Conservation (phyloP, 2,797 vertebrate genomes). For the Coregonus sp. region DNA sequence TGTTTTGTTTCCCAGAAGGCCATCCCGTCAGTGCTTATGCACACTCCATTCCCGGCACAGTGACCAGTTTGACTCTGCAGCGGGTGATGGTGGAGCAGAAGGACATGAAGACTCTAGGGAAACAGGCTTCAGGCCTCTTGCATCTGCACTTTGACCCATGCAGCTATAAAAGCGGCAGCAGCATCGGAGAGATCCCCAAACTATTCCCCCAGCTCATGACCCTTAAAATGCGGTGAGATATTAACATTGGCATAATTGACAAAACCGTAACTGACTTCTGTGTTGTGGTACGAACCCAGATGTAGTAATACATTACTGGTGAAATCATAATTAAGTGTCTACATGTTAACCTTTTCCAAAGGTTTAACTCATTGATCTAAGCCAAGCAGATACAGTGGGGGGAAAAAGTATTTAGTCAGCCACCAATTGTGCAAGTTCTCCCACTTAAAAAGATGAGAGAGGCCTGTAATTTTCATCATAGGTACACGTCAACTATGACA, state of each 20-base stretch:
- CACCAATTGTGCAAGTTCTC: too few relatives aligned
- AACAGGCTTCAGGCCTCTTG: conserved; percentile 40
- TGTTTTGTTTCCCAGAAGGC: neutral
- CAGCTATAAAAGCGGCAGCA: conserved; percentile 1
- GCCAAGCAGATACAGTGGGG: neutral
- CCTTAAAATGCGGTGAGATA: conserved; percentile 45
- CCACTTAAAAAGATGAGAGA: too few relatives aligned
- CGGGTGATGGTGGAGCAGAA: conserved; percentile 23
- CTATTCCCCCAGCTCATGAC: conserved; percentile 44
- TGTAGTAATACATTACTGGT: neutral
- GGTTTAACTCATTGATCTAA: neutral
- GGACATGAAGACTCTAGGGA: conserved; percentile 28
- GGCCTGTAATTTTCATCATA: too few relatives aligned
- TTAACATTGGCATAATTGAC: neutral
- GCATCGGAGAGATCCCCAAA: conserved; percentile 27
- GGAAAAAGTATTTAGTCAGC: too few relatives aligned
- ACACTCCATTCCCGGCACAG: neutral
- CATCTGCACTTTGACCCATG: conserved; percentile 43
- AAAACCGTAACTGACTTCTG: neutral
- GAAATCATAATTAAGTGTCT: neutral
- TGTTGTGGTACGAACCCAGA: neutral
- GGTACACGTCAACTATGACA: too few relatives aligned
- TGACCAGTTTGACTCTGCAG: conserved; percentile 9
- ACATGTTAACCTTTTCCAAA: neutral
- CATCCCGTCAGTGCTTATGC: neutral